Evolutionary conservation across 2,113 vertebrate genomes (phyloP).

Genomic region (Antigone vipio): DNA sequence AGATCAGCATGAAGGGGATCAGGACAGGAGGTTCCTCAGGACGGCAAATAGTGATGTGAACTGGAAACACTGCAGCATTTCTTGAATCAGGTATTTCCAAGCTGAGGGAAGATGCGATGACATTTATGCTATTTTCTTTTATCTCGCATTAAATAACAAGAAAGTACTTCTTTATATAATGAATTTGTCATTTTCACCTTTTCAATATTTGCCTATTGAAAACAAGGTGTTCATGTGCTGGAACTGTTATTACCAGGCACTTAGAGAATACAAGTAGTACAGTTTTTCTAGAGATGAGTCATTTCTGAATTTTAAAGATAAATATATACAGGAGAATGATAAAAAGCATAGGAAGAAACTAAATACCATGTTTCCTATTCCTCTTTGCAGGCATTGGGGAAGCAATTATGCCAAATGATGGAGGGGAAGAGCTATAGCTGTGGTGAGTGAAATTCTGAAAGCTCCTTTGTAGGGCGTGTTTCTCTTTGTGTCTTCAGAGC

Average conservation of each 20-base stretch:
- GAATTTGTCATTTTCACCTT: background rate
- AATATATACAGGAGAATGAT: background rate
- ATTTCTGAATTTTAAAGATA: conserved; percentile 1
- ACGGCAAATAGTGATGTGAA: background rate
- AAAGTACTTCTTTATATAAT: background rate
- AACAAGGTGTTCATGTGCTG: background rate
- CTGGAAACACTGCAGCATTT: background rate
- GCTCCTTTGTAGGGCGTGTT: background rate
- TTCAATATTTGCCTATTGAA: background rate
- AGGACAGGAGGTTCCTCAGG: background rate
- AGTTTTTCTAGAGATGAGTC: conserved; percentile 3
- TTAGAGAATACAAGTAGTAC: background rate
- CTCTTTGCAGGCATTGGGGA: background rate
- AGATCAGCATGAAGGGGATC: background rate
- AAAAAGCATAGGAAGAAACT: background rate
- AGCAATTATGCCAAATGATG: background rate
- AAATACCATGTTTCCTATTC: background rate
- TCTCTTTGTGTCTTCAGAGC: background rate
- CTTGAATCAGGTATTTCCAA: background rate
- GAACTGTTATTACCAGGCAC: background rate
- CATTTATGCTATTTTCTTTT: background rate
- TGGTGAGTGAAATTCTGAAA: background rate
- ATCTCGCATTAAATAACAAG: conserved; percentile 41
- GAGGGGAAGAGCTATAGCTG: background rate
- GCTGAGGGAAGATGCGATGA: background rate